Percentiles rank a stretch among this genome's conserved stretches.
These are phyloP conservation scores for Antheraea assamensis DNA, from an alignment of 2,888 invertebrate genomes.

Conservation along the genomic window DNA sequence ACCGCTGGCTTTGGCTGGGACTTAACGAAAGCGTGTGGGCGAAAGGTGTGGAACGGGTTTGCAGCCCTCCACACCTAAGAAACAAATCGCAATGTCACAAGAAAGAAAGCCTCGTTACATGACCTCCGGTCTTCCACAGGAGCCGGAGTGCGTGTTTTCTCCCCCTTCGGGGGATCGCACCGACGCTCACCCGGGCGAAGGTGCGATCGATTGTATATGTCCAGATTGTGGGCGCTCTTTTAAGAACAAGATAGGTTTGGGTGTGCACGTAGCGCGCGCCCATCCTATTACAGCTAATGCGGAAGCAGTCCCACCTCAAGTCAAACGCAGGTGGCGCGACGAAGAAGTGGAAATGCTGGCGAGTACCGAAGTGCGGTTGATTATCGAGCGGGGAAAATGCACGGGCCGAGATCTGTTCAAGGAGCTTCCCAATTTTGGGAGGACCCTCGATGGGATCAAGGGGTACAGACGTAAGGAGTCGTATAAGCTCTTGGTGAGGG, in stretches of 20 bases:
- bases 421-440: background rate
- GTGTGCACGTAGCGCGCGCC: background rate
- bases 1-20: background rate
- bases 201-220: background rate
- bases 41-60: background rate
- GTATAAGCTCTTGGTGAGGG: background rate
- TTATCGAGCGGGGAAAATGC: background rate
- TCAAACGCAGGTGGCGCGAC: background rate
- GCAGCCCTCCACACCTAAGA: background rate
- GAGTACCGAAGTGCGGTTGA: background rate
- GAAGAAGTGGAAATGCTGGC: background rate
- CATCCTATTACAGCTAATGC: background rate
- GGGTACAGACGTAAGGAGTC: background rate
- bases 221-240: background rate
- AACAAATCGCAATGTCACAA: background rate
- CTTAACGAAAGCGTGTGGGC: background rate
- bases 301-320: background rate
- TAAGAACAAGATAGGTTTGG: background rate
- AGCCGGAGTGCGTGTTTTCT: slow-evolving; percentile 1
- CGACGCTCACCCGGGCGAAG: background rate
- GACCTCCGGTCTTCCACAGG: slow-evolving; percentile 2
- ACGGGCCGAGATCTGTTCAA: background rate
- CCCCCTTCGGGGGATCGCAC: background rate
- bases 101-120: background rate
- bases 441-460: background rate